phyloP scores from a whole-genome alignment of 2,888 invertebrate genomes.

The Epistrophella euchroma region DNA sequence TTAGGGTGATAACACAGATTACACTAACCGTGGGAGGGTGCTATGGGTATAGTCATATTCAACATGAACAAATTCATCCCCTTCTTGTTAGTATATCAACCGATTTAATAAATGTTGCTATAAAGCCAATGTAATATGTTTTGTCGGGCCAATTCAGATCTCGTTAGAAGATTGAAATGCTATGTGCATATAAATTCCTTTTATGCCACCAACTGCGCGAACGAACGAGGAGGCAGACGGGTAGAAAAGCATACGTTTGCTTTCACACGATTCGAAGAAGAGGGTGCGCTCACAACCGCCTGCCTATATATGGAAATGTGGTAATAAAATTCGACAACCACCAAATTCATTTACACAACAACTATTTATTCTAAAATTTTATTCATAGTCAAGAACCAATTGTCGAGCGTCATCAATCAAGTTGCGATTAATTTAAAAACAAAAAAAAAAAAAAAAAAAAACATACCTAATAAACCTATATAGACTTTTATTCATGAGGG shows the following conservation, averaged over 20 bases:
- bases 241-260: conserved; percentile 65
- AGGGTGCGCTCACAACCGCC: conserved; percentile 34
- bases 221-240: conserved; percentile 33
- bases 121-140: conserved; percentile 50
- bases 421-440: conserved; percentile 72
- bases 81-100: conserved; percentile 60
- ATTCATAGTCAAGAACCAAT: conserved; percentile 71
- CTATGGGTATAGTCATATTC: neutral
- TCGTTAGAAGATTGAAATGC: conserved; percentile 73
- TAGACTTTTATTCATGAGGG: conserved; percentile 72
- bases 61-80: conserved; percentile 38
- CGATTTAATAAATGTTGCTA: conserved; percentile 59
- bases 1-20: conserved; percentile 64
- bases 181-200: conserved; percentile 70
- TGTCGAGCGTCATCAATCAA: conserved; percentile 75
- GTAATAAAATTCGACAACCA: conserved; percentile 75
- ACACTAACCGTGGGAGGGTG: conserved; percentile 50
- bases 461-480: neutral
- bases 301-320: conserved; percentile 6
- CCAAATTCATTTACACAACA: conserved; percentile 65
- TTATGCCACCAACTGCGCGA: conserved; percentile 62
- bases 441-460: conserved; percentile 48
- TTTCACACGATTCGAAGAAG: conserved; percentile 57
- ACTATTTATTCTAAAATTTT: conserved; percentile 65
- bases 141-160: conserved; percentile 71